phyloP scores from a whole-genome alignment of 2,888 invertebrate genomes.

The Scotopteryx bipunctaria region DNA sequence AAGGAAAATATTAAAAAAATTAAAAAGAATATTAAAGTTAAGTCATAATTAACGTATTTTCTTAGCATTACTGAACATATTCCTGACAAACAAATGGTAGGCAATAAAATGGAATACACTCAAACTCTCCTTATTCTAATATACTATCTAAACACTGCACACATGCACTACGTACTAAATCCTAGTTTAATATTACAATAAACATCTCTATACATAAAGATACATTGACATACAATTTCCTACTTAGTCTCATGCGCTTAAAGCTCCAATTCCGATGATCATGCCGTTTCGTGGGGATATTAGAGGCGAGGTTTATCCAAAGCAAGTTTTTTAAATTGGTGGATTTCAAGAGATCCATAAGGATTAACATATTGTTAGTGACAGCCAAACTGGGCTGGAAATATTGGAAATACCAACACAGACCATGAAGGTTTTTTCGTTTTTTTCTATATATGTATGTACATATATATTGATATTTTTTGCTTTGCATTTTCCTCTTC shows the following conservation, averaged over 20 bases:
- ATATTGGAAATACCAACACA: not conserved
- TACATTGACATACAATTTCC: slow-evolving; percentile 54
- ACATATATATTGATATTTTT: no score
- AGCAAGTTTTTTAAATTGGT: no score
- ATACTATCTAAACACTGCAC: no score
- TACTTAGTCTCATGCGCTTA: slow-evolving; percentile 63
- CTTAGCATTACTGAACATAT: no score
- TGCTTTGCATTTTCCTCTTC: not conserved
- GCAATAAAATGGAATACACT: no score
- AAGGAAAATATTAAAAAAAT: slow-evolving; percentile 14
- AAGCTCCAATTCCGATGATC: slow-evolving; percentile 60
- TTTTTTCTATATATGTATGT: no score
- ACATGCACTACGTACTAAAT: no score
- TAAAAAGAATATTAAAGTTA: slow-evolving; percentile 8
- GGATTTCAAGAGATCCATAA: not conserved
- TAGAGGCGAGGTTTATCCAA: slow-evolving; percentile 22
- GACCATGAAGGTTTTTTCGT: no score
- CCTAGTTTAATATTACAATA: slow-evolving; percentile 37
- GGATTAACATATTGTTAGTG: not conserved
- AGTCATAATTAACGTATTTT: not conserved
- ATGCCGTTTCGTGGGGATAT: slow-evolving; percentile 47
- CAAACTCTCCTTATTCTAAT: not conserved
- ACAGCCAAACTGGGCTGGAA: not conserved
- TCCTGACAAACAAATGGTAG: no score
- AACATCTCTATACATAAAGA: slow-evolving; percentile 54